phyloP scores from a whole-genome alignment of 1,140 invertebrate genomes.

The Nephila pilipes region DNA sequence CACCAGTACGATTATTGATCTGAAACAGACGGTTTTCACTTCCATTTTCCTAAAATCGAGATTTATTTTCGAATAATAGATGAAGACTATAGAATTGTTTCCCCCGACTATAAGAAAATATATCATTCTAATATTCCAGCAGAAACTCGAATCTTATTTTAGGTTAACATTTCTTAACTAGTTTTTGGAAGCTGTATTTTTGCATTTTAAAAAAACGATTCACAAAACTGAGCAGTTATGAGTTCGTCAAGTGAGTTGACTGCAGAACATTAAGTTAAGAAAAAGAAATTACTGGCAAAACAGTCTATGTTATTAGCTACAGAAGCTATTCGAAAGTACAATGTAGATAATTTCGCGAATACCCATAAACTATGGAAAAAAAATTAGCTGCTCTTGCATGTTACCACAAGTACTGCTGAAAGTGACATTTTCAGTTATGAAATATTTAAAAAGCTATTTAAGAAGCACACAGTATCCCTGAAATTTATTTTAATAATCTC shows the following conservation, averaged over 20 bases:
- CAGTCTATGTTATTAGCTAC: not conserved
- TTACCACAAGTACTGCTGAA: not conserved
- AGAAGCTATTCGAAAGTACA: not conserved
- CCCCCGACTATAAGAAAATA: not conserved
- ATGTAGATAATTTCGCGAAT: constrained; percentile 4
- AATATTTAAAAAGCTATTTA: no score
- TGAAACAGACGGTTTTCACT: not conserved
- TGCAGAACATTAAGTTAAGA: not conserved
- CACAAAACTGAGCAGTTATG: not conserved
- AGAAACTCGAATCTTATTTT: no score
- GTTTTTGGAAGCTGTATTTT: not conserved
- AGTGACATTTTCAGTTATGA: not conserved
- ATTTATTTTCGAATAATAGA: no score
- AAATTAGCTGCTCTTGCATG: not conserved
- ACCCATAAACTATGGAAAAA: not conserved
- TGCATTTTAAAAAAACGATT: not conserved
- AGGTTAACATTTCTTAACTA: not conserved
- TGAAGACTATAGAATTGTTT: not conserved
- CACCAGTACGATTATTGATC: no score
- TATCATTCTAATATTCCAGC: not conserved
- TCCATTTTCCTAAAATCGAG: not conserved
- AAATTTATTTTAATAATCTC: not conserved
- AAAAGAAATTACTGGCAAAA: not conserved
- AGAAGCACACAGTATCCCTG: no score
- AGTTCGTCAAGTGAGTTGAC: not conserved